Evolutionary conservation across 1,140 invertebrate genomes (phyloP), one percentile per base, ranked within the genome.

Genomic region (Vanessa atalanta): DNA sequence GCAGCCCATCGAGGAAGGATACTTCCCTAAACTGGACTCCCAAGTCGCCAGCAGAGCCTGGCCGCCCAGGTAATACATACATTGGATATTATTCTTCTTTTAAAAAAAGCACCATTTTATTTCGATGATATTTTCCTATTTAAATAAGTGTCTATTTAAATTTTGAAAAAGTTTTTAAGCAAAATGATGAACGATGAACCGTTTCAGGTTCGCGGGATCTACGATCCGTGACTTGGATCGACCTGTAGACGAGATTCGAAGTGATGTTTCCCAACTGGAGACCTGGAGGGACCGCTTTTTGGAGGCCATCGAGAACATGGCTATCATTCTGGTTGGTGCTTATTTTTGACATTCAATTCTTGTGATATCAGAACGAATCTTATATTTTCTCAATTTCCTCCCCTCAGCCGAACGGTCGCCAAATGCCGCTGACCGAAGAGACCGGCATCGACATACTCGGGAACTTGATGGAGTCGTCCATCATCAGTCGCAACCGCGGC

Each of bases 401-500:
- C 6, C 82, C 13, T 7, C 15, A 93, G 88, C 80, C 88, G 9
- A 93, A 92, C 20, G 95, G 94, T 3, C 87, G 94, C 11, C 89
- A 88, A 1, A 83, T 95, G 11, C 81, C 85, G 0, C 80, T 97
- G 26, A 95, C 94, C 57, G 96, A 97, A 81, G 88, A 91, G 3
- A 94, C 93, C 1, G 97, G 97, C 11, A 97, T 98, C 67, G 96
- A 98, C 79, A 93, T 96, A 43, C 89, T 98, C 3, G 97, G 97
- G 9, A 96, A 97, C 83, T 94, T 97, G 72, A 93, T 98, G 76
- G 97, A 98, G 88, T 93, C 95, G 0, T 96, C 95, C 14, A 94
- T 95, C 50, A 85, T 97, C 9, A 96, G 95, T 13, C 94, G 94
- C 0, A 97, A 98, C 85, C 88, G 85, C 2, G 82, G 83, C 16